These are phyloP conservation scores for Apolygus lucorum DNA, from an alignment of 1,140 invertebrate species.

Conservation along the genomic window DNA sequence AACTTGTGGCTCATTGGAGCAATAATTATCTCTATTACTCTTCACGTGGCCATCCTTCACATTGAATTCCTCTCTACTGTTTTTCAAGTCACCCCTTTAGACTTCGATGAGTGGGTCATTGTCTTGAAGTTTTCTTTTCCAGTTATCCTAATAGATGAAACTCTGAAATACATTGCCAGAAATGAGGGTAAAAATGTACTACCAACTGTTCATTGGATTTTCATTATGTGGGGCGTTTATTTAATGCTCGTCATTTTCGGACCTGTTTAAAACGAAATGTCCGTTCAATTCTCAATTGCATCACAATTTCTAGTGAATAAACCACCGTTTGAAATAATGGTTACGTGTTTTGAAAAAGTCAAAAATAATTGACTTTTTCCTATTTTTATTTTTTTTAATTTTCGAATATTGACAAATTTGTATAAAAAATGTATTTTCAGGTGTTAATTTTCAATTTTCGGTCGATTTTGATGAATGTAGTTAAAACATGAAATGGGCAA, in stretches of 20 bases:
- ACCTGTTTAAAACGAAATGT: too few relatives aligned
- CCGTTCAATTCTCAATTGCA: too few relatives aligned
- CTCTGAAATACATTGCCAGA: slow-evolving; percentile 96
- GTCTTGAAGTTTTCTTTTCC: slow-evolving; percentile 99
- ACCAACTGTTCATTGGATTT: slow-evolving; percentile 72
- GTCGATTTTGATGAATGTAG: too few relatives aligned
- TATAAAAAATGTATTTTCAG: too few relatives aligned
- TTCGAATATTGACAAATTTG: too few relatives aligned
- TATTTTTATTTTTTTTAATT: too few relatives aligned
- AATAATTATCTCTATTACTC: slow-evolving; percentile 96
- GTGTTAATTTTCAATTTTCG: too few relatives aligned
- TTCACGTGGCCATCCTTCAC: slow-evolving; percentile 99
- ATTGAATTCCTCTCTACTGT: slow-evolving; percentile 96
- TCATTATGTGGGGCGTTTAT: slow-evolving; percentile 85
- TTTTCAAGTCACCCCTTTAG: slow-evolving; percentile 98
- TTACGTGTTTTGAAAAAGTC: too few relatives aligned
- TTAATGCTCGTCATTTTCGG: slow-evolving; percentile 54
- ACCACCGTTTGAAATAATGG: too few relatives aligned
- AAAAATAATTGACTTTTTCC: too few relatives aligned
- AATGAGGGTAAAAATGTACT: slow-evolving; percentile 85
- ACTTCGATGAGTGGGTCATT: slow-evolving; percentile 90
- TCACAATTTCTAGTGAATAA: too few relatives aligned
- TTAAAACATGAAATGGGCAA: too few relatives aligned
- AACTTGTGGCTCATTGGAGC: slow-evolving; percentile 96
- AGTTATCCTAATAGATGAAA: slow-evolving; percentile 97